Conservation (phyloP, 2,888 invertebrate species). For the Drosophila nr. perissopoda region DNA sequence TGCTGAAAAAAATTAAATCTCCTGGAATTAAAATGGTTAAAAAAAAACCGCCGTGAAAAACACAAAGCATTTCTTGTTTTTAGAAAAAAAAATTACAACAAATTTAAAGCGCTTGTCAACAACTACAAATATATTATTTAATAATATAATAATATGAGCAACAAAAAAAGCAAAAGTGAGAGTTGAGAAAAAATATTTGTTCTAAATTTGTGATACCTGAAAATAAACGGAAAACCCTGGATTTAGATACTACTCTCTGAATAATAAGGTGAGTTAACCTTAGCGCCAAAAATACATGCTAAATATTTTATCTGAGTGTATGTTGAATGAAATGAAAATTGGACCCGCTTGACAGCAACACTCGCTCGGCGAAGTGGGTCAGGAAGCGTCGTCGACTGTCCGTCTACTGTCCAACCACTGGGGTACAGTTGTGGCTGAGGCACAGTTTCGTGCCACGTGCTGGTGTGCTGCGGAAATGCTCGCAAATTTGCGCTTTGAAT, state of each 20-base stretch:
- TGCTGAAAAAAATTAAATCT: background rate
- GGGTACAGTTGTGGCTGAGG: background rate
- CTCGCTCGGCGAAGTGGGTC: conserved; percentile 16
- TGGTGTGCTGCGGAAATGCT: conserved; percentile 72
- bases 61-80: background rate
- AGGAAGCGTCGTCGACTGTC: background rate
- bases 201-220: background rate
- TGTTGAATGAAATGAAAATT: conserved; percentile 64
- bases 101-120: no score
- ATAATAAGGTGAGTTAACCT: background rate
- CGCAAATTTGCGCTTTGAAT: conserved; percentile 74
- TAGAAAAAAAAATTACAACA: no score
- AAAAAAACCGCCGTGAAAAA: background rate
- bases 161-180: background rate
- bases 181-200: background rate
- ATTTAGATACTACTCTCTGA: background rate
- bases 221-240: background rate
- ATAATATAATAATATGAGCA: background rate
- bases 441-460: conserved; percentile 34
- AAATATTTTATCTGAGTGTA: background rate
- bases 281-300: background rate
- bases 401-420: background rate
- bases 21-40: rapidly evolving
- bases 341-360: conserved; percentile 48
- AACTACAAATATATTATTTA: background rate